These are phyloP conservation scores for Lerista edwardsae DNA, from an alignment of 2,797 vertebrate species.

Conservation along the genomic window DNA sequence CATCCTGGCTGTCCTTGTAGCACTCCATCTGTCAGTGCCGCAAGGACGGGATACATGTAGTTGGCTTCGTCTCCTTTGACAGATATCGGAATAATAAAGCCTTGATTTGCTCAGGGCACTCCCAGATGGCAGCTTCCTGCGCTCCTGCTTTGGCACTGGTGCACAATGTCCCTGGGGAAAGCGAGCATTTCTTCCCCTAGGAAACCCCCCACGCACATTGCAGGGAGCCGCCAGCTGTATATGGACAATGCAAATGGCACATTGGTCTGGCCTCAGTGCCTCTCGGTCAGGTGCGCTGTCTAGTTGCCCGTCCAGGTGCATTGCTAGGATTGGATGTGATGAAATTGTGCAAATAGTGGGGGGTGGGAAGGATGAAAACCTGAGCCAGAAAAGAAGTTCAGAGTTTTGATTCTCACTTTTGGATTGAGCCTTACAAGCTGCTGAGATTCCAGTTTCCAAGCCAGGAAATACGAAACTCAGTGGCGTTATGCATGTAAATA, in stretches of 20 bases:
- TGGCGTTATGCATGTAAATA: not conserved
- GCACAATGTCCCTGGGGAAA: not conserved
- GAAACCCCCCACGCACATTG: not conserved
- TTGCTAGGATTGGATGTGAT: no score
- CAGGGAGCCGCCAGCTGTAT: not conserved
- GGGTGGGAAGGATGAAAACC: no score
- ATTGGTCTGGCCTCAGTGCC: not conserved
- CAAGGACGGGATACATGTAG: not conserved
- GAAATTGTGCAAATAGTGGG: not conserved
- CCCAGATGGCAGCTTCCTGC: slow-evolving; percentile 6
- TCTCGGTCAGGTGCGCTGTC: not conserved
- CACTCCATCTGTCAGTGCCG: not conserved
- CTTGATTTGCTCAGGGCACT: slow-evolving; percentile 14
- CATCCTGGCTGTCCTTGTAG: not conserved
- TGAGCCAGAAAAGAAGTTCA: not conserved
- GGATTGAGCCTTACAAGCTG: not conserved
- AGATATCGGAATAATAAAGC: slow-evolving; percentile 12
- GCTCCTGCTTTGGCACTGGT: not conserved
- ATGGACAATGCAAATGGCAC: not conserved
- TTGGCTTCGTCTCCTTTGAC: slow-evolving; percentile 12
- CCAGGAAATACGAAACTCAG: not conserved
- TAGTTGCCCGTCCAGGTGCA: not conserved
- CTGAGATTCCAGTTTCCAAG: not conserved
- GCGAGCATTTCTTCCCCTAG: not conserved
- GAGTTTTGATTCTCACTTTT: not conserved